Percentiles rank a stretch among this genome's conserved stretches.
These are phyloP conservation scores for Henicopernis longicauda DNA, from an alignment of 2,113 vertebrate species.

Conservation along the genomic window DNA sequence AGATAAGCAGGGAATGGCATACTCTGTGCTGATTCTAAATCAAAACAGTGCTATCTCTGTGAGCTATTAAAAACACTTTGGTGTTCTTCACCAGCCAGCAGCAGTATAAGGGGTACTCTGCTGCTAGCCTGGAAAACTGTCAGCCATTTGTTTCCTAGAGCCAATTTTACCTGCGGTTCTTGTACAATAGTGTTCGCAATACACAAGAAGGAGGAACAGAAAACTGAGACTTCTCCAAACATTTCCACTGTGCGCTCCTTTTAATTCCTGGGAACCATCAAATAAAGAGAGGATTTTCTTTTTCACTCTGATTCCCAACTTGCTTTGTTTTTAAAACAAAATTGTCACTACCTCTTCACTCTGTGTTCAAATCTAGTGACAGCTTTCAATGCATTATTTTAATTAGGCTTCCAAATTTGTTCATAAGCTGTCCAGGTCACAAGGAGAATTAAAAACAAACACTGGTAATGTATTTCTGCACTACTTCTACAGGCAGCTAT, in stretches of 20 bases:
- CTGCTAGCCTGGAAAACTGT: background rate
- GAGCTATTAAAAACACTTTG: background rate
- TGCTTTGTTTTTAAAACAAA: background rate
- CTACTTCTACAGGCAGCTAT: background rate
- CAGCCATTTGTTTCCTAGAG: background rate
- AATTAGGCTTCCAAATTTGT: conserved; percentile 23
- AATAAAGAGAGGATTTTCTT: background rate
- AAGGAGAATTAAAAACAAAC: conserved; percentile 35
- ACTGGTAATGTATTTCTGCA: background rate
- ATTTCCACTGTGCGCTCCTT: background rate
- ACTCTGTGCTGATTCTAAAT: background rate
- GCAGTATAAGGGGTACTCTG: background rate
- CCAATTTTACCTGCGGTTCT: background rate
- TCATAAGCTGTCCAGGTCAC: background rate
- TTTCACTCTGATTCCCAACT: background rate
- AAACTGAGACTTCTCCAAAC: background rate
- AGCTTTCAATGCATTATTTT: background rate
- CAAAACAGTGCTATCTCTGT: background rate
- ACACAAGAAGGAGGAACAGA: background rate
- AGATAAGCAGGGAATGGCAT: background rate
- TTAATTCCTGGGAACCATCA: background rate
- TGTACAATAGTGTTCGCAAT: background rate
- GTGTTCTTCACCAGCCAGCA: background rate
- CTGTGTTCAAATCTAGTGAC: background rate
- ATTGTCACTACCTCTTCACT: background rate